These are phyloP conservation scores for Argyra leucocephala DNA, from an alignment of 2,888 invertebrate species.

Conservation along the genomic window DNA sequence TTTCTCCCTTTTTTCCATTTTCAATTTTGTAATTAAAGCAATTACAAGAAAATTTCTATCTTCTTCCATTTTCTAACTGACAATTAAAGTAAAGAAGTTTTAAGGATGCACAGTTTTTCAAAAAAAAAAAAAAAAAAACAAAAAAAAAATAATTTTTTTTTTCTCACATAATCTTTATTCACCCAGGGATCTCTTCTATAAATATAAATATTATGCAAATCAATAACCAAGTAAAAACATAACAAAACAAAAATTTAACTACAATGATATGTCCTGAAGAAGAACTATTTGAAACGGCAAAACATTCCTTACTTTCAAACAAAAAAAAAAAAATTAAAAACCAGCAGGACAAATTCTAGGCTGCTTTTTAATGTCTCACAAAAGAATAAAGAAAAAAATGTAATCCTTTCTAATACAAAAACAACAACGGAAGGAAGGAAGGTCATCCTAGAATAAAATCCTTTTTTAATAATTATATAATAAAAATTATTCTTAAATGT, in stretches of 20 bases:
- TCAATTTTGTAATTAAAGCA: no score
- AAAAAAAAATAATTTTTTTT: no score
- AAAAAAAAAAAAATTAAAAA: neutral
- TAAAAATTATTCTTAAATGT: neutral
- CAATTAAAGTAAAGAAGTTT: no score
- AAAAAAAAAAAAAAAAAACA: no score
- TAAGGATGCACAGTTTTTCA: neutral
- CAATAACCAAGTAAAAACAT: neutral
- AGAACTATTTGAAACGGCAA: neutral
- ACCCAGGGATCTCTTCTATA: no score
- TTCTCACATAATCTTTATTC: no score
- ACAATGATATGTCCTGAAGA: neutral
- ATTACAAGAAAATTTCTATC: no score
- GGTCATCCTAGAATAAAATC: neutral
- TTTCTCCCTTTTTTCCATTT: no score
- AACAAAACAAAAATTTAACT: neutral
- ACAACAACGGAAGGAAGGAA: neutral
- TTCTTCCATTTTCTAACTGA: no score
- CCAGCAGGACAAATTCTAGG: neutral
- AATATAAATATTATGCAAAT: constrained; percentile 6
- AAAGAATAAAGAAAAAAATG: no score
- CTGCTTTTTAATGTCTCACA: neutral
- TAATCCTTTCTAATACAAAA: no score
- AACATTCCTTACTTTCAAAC: neutral
- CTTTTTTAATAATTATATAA: neutral